Evolutionary conservation across 1,140 invertebrate species (phyloP), one percentile per base, ranked within the genome.

Genomic region (Probaryconus sp.): DNA sequence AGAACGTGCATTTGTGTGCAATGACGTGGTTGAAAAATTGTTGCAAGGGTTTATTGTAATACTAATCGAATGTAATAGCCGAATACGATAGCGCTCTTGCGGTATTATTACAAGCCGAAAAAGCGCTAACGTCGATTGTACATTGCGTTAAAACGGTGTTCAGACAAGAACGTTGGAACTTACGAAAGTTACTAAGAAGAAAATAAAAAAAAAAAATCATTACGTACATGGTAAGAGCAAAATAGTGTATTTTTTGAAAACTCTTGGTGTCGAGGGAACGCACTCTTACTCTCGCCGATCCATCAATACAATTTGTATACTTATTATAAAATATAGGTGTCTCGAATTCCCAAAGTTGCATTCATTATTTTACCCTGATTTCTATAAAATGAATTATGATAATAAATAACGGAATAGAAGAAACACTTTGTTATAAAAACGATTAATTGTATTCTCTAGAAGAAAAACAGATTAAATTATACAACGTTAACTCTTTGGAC

Each of bases 191-290:
- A 70, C 65, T 77, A 67, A 67, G 55, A 70, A 73, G 45, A 72
- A 65, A 65, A 72, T n/a, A 33, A 61, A 70, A 55, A 70, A 24
- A 24, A 7, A 38, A 45, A 35, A 31, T 21, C 31, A 67, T 69
- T 73, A 60, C 75, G 43, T 77, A 77, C 61, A 64, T 64, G 51
- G 61, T 65, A 77, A 65, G 65, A 73, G 69, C 64, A 70, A 71
- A 76, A 77, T 77, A 65, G 70, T 73, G 75, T 77, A 77, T 77
- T 77, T 77, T 77, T 77, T 73, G 69, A 77, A 75, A 77, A 73
- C 61, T 77, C 69, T 77, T 77, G 60, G 67, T 73, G 75, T 77
- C 53, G 75, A 77, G 75, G 60, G 75, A 73, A 77, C 75, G 70
- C 75, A 77, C 70, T 73, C 70, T 77, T 77, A 74, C 63, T 74